These are phyloP conservation scores for Tachysurus vachellii DNA, from an alignment of 2,113 vertebrate genomes.

Conservation along the genomic window DNA sequence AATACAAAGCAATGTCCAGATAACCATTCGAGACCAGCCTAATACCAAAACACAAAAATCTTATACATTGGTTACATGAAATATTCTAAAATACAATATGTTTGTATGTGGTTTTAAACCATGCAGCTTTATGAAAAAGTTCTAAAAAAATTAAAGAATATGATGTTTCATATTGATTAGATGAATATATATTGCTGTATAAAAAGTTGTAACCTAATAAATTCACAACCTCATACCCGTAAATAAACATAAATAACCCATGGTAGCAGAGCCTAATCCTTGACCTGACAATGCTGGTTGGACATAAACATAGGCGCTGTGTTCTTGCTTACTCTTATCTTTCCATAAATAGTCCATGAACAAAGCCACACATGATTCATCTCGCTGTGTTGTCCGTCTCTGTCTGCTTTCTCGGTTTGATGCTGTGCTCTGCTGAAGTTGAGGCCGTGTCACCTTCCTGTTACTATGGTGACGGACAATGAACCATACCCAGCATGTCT, in stretches of 20 bases:
- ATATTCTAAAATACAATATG: background rate
- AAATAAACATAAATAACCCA: background rate
- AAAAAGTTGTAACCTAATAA: background rate
- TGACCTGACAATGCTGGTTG: background rate
- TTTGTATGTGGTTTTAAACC: background rate
- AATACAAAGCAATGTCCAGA: background rate
- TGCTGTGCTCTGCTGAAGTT: slow-evolving; percentile 57
- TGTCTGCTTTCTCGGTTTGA: slow-evolving; percentile 49
- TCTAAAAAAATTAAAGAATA: too few species aligned
- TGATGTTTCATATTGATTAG: background rate
- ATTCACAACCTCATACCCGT: background rate
- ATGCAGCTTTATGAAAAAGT: background rate
- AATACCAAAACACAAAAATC: background rate
- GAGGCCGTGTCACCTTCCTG: slow-evolving; percentile 68
- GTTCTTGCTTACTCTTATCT: background rate
- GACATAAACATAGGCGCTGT: background rate
- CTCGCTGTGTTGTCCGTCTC: slow-evolving; percentile 40
- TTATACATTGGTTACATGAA: background rate
- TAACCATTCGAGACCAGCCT: background rate
- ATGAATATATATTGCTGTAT: background rate
- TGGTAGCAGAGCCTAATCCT: background rate
- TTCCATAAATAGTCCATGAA: background rate
- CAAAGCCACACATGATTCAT: slow-evolving; percentile 65
- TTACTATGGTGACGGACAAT: slow-evolving; percentile 74
- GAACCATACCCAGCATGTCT: slow-evolving; percentile 61